Evolutionary conservation across 2,888 invertebrate genomes (phyloP), one percentile per base, ranked within the genome.

Genomic region (Drosophila nr. perissopoda): DNA sequence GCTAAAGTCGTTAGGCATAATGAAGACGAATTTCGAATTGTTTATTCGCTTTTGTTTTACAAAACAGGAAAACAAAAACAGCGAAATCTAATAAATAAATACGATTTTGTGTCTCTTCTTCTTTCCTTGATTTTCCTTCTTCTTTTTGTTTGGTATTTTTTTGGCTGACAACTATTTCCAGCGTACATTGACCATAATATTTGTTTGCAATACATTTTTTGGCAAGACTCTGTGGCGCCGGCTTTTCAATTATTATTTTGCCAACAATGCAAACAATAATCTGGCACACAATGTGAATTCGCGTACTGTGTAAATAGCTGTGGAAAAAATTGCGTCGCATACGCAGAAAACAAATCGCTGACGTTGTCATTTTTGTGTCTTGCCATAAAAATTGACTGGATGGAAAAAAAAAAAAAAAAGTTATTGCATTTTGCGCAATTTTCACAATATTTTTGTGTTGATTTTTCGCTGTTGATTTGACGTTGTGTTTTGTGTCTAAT

Each of bases 401-500:
- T 36, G 46, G 61, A 46, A 36, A 65, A 52, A 51, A 57, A 70
- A n/a, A 46, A 36, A 65, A 52, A 71, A 73, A 64, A 61, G 38
- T 64, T 75, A 71, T 69, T 77, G 61, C 63, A 76, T 69, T 81
- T 81, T 81, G 77, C 68, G 77, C 79, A 79, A 79, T 77, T 64
- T 81, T 70, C 40, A 72, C 56, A 66, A 71, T 42, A 70, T 63
- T 57, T 70, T 73, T 62, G 54, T 61, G 40, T 63, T 72, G 65
- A 34, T 71, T 46, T 69, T 75, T 60, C 46, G 7, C 8, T 25
- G 25, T 53, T 52, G 71, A 51, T 75, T 71, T 82, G 80, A 70
- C 71, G 68, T 72, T 82, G 76, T 86, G 76, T 87, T 82, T 82
- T 84, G 74, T 90, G 87, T 87, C 88, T 84, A 90, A 84, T 90